Conservation (phyloP, 2,113 vertebrate species). For the Stictonetta naevosa region DNA sequence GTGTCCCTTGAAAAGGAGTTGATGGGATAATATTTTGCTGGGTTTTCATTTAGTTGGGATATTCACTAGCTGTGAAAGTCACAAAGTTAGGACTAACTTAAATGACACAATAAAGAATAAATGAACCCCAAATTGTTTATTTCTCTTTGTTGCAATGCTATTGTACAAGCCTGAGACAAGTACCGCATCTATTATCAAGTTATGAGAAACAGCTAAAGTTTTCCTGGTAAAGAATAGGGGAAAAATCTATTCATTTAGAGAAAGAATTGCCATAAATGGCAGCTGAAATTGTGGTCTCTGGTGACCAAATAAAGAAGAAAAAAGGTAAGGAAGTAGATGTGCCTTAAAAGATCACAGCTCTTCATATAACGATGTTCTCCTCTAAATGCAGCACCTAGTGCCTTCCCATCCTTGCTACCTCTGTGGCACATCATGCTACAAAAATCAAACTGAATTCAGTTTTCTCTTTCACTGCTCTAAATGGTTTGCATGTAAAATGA, state of each 20-base stretch:
- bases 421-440: fast-evolving
- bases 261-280: background rate
- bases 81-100: background rate
- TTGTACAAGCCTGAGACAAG: background rate
- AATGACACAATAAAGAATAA: background rate
- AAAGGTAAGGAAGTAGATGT: background rate
- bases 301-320: background rate
- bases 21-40: background rate
- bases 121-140: background rate
- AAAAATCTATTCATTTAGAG: background rate
- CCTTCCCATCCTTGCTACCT: background rate
- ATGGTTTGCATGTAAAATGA: fast-evolving
- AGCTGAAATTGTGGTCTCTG: background rate
- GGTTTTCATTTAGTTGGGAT: background rate
- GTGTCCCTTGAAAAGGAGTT: background rate
- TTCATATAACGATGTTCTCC: background rate
- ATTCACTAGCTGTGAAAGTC: background rate
- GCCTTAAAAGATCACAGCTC: background rate
- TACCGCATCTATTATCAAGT: background rate
- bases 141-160: background rate
- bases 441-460: background rate
- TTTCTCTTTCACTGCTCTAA: background rate
- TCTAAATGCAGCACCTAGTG: background rate
- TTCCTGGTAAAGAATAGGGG: background rate
- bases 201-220: background rate